phyloP scores from a whole-genome alignment of 1,140 invertebrate species.

The Panagrolaimus sp. region DNA sequence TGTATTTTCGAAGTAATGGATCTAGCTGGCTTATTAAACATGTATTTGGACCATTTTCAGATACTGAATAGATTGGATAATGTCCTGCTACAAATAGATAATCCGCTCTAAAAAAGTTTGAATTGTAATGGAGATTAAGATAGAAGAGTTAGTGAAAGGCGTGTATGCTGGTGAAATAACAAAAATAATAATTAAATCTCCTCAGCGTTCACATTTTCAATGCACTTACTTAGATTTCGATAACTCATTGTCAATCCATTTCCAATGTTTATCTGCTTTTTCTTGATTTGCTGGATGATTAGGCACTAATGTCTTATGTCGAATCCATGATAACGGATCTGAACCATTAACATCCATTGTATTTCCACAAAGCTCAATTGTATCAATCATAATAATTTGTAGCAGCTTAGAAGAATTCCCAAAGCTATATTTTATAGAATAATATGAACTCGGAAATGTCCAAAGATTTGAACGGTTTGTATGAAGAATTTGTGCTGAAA shows the following conservation, averaged over 20 bases:
- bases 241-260: slow-evolving; percentile 58
- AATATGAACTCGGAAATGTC: slow-evolving; percentile 33
- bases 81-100: slow-evolving; percentile 62
- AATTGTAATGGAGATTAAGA: too few species aligned
- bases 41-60: slow-evolving; percentile 61
- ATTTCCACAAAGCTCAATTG: slow-evolving; percentile 14
- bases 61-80: slow-evolving; percentile 63
- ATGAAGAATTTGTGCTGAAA: slow-evolving; percentile 58
- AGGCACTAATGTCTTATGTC: background rate
- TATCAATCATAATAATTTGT: slow-evolving; percentile 26
- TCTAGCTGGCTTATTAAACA: slow-evolving; percentile 59
- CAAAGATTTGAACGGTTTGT: slow-evolving; percentile 59
- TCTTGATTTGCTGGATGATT: slow-evolving; percentile 16
- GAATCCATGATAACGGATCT: slow-evolving; percentile 13
- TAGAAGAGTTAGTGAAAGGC: too few species aligned
- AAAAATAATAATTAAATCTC: too few species aligned
- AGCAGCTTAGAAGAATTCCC: background rate
- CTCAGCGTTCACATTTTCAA: too few species aligned
- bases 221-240: slow-evolving; percentile 30
- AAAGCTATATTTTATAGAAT: slow-evolving; percentile 18
- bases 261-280: slow-evolving; percentile 57
- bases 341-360: background rate
- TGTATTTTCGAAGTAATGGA: slow-evolving; percentile 61
- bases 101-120: slow-evolving; percentile 56
- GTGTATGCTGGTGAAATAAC: too few species aligned